Evolutionary conservation across 2,113 vertebrate species (phyloP).

Genomic region (Engraulis encrasicolus): DNA sequence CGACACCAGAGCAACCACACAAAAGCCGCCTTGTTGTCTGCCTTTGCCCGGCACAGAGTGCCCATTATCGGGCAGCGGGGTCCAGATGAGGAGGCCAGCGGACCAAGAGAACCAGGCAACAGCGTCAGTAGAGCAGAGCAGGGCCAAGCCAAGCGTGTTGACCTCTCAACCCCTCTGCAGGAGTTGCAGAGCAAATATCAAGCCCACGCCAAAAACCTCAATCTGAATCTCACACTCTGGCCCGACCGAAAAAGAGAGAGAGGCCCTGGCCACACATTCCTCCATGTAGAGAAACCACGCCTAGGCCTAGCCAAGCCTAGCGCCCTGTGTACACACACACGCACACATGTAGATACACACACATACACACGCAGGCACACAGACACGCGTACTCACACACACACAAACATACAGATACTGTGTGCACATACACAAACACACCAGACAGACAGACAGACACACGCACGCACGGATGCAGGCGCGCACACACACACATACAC

Average conservation of each 20-base stretch:
- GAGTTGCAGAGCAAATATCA: slow-evolving; percentile 82
- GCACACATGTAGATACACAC: neutral
- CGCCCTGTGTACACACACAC: slow-evolving; percentile 11
- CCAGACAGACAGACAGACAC: neutral
- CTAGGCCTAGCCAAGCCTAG: no score
- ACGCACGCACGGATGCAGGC: neutral
- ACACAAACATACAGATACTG: slow-evolving; percentile 13
- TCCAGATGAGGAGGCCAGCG: slow-evolving; percentile 61
- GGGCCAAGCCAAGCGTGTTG: slow-evolving; percentile 73
- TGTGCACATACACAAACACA: no score
- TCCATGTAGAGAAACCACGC: slow-evolving; percentile 73
- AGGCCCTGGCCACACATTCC: slow-evolving; percentile 79
- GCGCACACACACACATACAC: slow-evolving; percentile 31
- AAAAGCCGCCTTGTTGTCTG: slow-evolving; percentile 54
- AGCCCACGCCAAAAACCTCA: slow-evolving; percentile 71
- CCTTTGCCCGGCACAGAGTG: slow-evolving; percentile 72
- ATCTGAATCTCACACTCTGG: slow-evolving; percentile 26
- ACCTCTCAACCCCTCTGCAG: slow-evolving; percentile 75
- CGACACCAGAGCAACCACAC: neutral
- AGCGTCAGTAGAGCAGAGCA: slow-evolving; percentile 62
- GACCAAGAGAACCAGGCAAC: no score
- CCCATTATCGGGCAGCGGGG: slow-evolving; percentile 75
- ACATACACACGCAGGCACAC: slow-evolving; percentile 25
- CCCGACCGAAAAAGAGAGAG: no score
- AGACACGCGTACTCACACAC: slow-evolving; percentile 8